Evolutionary conservation across 2,797 vertebrate species (phyloP), one percentile per base, ranked within the genome.

Genomic region (Takifugu ocellatus): DNA sequence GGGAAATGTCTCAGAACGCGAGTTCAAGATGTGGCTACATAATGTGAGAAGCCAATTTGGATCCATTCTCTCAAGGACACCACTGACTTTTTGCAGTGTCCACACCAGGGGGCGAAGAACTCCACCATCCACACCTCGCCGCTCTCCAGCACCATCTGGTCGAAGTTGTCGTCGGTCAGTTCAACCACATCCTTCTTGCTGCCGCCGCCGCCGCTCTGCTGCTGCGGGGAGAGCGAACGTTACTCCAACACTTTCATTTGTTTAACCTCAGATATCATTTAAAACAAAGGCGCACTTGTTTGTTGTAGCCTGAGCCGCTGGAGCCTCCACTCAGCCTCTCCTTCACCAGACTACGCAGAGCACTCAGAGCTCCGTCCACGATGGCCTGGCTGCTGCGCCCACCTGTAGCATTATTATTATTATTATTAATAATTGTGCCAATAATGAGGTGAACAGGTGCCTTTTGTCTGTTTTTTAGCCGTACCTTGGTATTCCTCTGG

Each of bases 71-170:
- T 57, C 10, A 17, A 0, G 2, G 3, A 21, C 1, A 4, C 50
- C 27, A 90, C 92, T 91, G 87, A 98, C 97, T 92, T 99, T 85
- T 98, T 99, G 90, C 97, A 99, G 86, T 99, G 97, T 79, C 96
- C 97, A 90, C 97, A 99, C 96, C 97, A 99, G 0, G 97, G 97
- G 46, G 97, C 97, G 25, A 96, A 98, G 59, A 99, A 99, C 78
- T 99, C 97, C 69, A 99, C 96, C 91, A 99, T n/a, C 97, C 97
- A 99, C 43, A 96, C 87, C 0, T 93, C 92, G 0, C 91, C 90
- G 1, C 95, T 76, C 2, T 91, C 84, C 52, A 97, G 77, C 63
- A 99, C 93, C 8, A 89, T 77, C 72, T 90, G 88, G 74, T 98
- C 93, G 61, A 99, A 99, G 89, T 84, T 97, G 85, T 96, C 94